These are phyloP conservation scores for Cyphomyrus plagiostoma DNA, from an alignment of 2,113 vertebrate species.

Conservation along the genomic window DNA sequence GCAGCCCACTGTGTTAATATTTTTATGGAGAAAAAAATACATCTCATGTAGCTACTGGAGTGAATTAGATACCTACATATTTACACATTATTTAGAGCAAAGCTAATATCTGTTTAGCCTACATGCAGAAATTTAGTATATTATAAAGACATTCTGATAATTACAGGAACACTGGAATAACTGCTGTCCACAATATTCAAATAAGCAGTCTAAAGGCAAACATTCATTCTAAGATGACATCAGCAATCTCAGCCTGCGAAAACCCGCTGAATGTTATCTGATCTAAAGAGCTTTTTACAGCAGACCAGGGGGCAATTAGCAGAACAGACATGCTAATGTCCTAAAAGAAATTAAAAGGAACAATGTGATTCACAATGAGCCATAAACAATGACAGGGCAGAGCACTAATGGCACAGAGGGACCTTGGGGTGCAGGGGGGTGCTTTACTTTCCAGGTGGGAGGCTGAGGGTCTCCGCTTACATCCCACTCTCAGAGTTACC, in stretches of 20 bases:
- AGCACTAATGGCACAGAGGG: no score
- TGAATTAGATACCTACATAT: not conserved
- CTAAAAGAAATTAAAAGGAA: not conserved
- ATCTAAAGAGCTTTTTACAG: conserved; percentile 3
- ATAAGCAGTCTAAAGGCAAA: not conserved
- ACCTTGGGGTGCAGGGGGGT: not conserved
- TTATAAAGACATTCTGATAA: not conserved
- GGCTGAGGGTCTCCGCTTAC: not conserved
- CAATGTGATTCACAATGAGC: not conserved
- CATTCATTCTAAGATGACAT: not conserved
- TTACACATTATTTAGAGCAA: not conserved
- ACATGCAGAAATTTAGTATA: not conserved
- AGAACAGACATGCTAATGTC: conserved; percentile 10
- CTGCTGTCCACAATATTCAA: not conserved
- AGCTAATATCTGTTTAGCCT: not conserved
- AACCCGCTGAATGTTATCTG: not conserved
- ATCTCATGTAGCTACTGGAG: not conserved
- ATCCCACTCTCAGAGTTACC: not conserved
- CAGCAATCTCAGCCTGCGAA: not conserved
- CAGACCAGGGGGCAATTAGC: not conserved
- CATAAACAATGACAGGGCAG: not conserved
- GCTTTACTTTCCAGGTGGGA: not conserved
- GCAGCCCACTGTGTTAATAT: not conserved
- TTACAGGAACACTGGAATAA: not conserved
- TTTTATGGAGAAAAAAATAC: not conserved